Conservation (phyloP, 2,113 vertebrate genomes). For the Gallinago media region DNA sequence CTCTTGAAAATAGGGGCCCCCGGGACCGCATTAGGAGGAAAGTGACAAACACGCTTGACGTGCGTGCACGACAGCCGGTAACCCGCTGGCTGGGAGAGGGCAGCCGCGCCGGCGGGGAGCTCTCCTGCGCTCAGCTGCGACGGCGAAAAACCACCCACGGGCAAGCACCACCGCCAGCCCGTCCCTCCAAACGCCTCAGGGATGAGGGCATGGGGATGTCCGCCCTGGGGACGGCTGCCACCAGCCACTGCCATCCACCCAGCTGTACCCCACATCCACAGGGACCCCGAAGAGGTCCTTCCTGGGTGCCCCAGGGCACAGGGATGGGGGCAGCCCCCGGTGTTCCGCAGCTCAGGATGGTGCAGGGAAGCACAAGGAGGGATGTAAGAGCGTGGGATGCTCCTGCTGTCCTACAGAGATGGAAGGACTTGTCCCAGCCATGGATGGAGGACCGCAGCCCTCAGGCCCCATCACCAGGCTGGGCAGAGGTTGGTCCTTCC, state of each 20-base stretch:
- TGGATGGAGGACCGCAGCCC: background rate
- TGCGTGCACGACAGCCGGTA: background rate
- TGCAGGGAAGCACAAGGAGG: too few species aligned
- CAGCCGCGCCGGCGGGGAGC: background rate
- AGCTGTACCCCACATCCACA: rapidly evolving
- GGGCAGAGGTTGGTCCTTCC: background rate
- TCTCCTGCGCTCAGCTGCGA: rapidly evolving
- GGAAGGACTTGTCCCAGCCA: background rate
- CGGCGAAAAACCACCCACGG: rapidly evolving
- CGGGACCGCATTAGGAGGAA: background rate
- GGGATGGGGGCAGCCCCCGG: background rate
- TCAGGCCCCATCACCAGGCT: rapidly evolving
- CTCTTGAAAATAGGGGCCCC: background rate
- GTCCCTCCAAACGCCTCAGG: background rate
- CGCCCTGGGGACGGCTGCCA: rapidly evolving
- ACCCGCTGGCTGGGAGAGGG: background rate
- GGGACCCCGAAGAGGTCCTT: background rate
- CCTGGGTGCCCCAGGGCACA: rapidly evolving
- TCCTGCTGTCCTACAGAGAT: background rate
- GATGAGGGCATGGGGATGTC: rapidly evolving
- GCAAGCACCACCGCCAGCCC: rapidly evolving
- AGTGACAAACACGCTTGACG: background rate
- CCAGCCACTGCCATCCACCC: rapidly evolving
- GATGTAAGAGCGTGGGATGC: rapidly evolving
- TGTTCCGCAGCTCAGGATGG: rapidly evolving